A percentile compares a stretch with the other conserved stretches of the same genome.
Evolutionary conservation across 2,888 invertebrate genomes (phyloP).

Genomic region (Drosophila percnosoma): DNA sequence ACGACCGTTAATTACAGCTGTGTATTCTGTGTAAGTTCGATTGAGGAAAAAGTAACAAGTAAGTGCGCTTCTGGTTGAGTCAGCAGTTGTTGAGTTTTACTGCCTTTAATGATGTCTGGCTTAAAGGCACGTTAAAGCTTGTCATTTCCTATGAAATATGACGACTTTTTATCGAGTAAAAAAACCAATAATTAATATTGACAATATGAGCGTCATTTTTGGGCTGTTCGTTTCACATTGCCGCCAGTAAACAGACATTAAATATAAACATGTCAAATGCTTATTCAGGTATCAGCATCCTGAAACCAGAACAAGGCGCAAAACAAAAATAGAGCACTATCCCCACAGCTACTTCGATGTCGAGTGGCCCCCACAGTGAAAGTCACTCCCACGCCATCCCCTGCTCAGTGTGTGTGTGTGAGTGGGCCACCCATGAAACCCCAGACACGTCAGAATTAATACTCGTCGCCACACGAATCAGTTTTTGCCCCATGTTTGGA

Average conservation of each 20-base stretch:
- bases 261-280: conserved; percentile 32
- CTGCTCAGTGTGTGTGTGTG: conserved; percentile 10
- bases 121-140: neutral
- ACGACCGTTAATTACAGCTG: neutral
- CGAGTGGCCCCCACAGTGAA: conserved; percentile 6
- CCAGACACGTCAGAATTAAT: conserved; percentile 65
- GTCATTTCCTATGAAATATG: conserved; percentile 3
- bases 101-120: neutral
- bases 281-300: conserved; percentile 39
- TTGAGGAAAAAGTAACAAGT: neutral
- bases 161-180: conserved; percentile 8
- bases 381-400: conserved; percentile 52
- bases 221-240: conserved; percentile 10
- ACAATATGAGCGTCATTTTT: conserved; percentile 15
- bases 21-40: neutral
- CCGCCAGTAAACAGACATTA: conserved; percentile 14
- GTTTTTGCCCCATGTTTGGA: conserved; percentile 40
- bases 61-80: neutral
- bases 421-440: conserved; percentile 64
- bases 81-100: neutral
- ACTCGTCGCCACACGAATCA: conserved; percentile 36
- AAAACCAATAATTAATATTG: conserved; percentile 26
- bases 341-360: conserved; percentile 3
- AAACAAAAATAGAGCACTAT: conserved; percentile 34
- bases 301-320: conserved; percentile 6